phyloP scores from a whole-genome alignment of 2,797 vertebrate genomes.

The Eulemur mongoz region DNA sequence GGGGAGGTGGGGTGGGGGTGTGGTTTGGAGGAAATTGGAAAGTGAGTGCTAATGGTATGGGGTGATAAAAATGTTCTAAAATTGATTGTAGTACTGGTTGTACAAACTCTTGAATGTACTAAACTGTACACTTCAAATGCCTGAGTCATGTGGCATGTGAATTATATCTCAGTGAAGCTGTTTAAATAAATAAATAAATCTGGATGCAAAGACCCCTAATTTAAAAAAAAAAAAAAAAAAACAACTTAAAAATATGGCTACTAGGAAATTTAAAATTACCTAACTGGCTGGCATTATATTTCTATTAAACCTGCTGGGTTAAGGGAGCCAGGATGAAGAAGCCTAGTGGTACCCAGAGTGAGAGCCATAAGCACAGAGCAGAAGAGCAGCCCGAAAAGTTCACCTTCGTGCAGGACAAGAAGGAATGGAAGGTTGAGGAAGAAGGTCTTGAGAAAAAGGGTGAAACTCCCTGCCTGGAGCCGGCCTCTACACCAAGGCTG shows the following conservation, averaged over 20 bases:
- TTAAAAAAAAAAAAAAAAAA: too few relatives aligned
- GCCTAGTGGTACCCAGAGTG: neutral
- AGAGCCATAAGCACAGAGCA: neutral
- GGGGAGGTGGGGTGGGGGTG: too few relatives aligned
- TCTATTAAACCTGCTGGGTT: neutral
- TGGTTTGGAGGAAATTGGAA: neutral
- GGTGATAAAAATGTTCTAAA: neutral
- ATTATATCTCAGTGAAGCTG: neutral
- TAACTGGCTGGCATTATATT: neutral
- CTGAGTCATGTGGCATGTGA: neutral
- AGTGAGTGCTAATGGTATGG: neutral
- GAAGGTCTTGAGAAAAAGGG: neutral
- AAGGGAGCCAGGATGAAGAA: neutral
- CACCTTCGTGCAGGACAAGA: neutral
- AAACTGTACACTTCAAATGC: neutral
- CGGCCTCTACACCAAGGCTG: neutral
- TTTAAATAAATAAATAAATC: neutral
- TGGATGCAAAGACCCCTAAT: neutral
- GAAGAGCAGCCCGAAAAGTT: neutral
- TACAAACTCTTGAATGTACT: neutral
- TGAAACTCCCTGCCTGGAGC: neutral
- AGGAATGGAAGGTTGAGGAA: neutral
- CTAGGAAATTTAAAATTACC: neutral
- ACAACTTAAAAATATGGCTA: neutral
- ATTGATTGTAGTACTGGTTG: neutral